phyloP scores from a whole-genome alignment of 2,113 vertebrate genomes.

The Cephalopholis sonnerati region DNA sequence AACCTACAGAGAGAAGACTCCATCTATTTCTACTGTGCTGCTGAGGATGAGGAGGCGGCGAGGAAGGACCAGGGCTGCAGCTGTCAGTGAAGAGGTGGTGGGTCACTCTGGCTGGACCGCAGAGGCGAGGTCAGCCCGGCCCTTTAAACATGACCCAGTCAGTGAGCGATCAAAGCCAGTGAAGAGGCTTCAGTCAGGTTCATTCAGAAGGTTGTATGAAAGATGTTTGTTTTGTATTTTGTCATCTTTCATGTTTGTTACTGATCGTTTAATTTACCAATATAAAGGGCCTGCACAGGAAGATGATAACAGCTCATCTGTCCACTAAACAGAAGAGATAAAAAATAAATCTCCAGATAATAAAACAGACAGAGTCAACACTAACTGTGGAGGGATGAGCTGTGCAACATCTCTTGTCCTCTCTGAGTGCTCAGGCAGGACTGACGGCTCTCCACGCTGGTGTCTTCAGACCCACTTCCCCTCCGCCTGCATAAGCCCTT shows the following conservation, averaged over 20 bases:
- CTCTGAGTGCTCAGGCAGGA: constrained; percentile 27
- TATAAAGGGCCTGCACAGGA: not conserved
- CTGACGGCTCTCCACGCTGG: constrained; percentile 37
- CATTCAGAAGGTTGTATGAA: no score
- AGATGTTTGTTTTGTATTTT: not conserved
- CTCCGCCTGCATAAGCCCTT: constrained; percentile 53
- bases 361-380: not conserved
- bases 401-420: not conserved
- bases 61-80: not conserved
- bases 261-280: not conserved
- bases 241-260: not conserved
- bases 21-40: not conserved
- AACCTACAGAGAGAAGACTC: constrained; percentile 16
- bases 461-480: constrained; percentile 55
- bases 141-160: no score
- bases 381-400: not conserved
- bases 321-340: not conserved
- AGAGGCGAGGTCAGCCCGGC: no score
- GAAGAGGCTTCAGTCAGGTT: no score
- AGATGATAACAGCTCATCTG: not conserved
- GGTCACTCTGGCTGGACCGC: no score
- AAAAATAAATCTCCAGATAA: not conserved
- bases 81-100: not conserved
- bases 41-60: not conserved
- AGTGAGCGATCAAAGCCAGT: no score